Evolutionary conservation across 2,888 invertebrate genomes (phyloP), one percentile per base, ranked within the genome.

Genomic region (Chrysotoxum bicinctum): DNA sequence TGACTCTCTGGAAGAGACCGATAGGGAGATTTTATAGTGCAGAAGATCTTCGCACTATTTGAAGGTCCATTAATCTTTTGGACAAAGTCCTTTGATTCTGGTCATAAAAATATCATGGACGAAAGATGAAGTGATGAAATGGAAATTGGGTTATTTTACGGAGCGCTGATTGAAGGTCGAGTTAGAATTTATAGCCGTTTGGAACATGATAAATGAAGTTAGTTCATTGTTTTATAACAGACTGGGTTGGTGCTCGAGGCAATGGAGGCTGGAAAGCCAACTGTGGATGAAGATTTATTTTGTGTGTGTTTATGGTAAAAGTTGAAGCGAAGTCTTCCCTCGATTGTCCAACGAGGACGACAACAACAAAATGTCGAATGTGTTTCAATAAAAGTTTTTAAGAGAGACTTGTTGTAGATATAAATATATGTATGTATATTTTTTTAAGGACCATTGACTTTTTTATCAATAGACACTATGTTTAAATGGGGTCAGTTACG

Each of bases 11-110:
- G 50, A 56, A 62, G 32, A 37, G 6, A 58, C 50, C 48, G 79
- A 83, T 74, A 78, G 68, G 74, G 30, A 64, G 74, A 74, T 74
- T 84, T 84, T 75, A 79, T 74, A 84, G 83, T 84, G 74, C 35
- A 66, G 70, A 74, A 84, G 75, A 79, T 79, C 79, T 50, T 66
- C 48, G 70, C 74, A 52, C 83, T 66, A 79, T 75, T 58, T 79
- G 79, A 84, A 79, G 79, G 79, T 48, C 79, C 83, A 84, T 84
- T 84, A 84, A 84, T 84, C 83, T 79, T 50, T 54, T 16, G 64
- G 70, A 66, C 79, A 23, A 40, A 64, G 70, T 74, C 79, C 79
- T 74, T 58, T 40, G 35, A 40, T 83, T 73, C 32, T 50, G 70
- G 69, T 66, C 83, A 70, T 84, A 84, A 84, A 83, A 84, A 70